Base-by-base conservation (phyloP, 2,888 invertebrate species). In the Melanotus villosus region DNA sequence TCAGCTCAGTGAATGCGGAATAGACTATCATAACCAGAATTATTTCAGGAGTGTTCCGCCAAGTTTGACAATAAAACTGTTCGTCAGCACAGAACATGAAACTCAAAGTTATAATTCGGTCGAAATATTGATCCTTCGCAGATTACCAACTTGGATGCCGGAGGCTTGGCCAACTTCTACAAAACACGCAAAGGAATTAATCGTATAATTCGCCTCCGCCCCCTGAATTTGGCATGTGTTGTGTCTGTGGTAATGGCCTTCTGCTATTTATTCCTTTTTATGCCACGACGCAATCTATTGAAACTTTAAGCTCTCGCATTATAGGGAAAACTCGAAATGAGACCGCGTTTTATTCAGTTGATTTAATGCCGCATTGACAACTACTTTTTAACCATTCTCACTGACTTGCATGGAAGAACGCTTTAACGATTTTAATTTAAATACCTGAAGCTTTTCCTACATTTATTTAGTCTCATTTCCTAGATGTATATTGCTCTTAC, bases 11-110 rank as follows among this genome's bases (percentile, higher is more conserved):
- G 69, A 65, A 67, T 60, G 50, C 58, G 65, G 56, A 68, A 67
- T 63, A 68, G 71, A 65, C 58, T 68, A 70, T 70, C 68, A 65
- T 68, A 58, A 58, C 64, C 68, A 56, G 70, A 70, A 73, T 73
- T 71, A 73, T 74, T 74, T 74, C 68, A 63, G 64, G 50, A 72
- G 56, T 30, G 67, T 67, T 70, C 56, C 66, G 57, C 68, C 70
- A 75, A 75, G 73, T 76, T 76, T 71, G 69, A 73, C 73, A 70
- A 75, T 76, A 76, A 75, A 73, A 71, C 71, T 65, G 73, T 72
- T 74, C 72, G 71, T 76, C 74, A 75, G 73, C 70, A 68, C 70
- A 73, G 73, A 70, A 70, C 74, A 74, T 73, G 73, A 73, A 73
- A 74, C 68, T 68, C 57, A 34, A 63, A 65, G 70, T 65, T 66